Base-by-base conservation (phyloP, 2,888 invertebrate species). In the Phaedon cochleariae region DNA sequence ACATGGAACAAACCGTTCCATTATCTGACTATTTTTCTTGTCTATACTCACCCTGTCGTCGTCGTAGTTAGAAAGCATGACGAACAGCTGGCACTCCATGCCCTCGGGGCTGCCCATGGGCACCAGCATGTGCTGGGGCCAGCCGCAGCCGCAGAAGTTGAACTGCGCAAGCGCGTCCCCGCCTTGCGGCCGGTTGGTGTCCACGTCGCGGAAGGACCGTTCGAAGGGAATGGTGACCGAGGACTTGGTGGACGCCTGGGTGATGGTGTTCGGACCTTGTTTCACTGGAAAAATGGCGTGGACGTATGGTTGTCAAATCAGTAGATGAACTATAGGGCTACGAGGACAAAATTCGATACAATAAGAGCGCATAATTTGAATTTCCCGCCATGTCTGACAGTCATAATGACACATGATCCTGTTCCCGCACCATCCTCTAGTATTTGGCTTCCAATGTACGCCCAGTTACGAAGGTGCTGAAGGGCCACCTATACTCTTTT, bases 101-200 rank as follows among this genome's bases (percentile, higher is more conserved):
- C 94, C 94, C 64, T 87, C 85, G 0, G 85, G 77, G 3, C 81
- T 89, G 2, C 94, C 94, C 82, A 89, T 91, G 0, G 94, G 92
- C 34, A 93, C 73, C 5, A 94, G 86, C 88, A 94, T 87, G 82
- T 94, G 93, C 67, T 93, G 90, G 0, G 94, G 94, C 93, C 94
- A 94, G 57, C 94, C 94, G 76, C 95, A 95, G 66, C 94, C 94
- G 84, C 95, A 95, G 87, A 92, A 93, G 84, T 92, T 91, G 84
- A 92, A 92, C 72, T 86, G 85, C 7, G 83, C 84, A 62, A 84
- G 72, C 0, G 87, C 83, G 1, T 85, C 83, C 46, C 87, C 87
- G 0, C 85, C 87, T n/a, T 85, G 82, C 0, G 92, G 90, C 0
- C 92, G 86, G 64, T 83, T 85, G n/a, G 79, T 76, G 72, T 92